Base-by-base conservation (phyloP, 2,888 invertebrate species). In the Atherix ibis region DNA sequence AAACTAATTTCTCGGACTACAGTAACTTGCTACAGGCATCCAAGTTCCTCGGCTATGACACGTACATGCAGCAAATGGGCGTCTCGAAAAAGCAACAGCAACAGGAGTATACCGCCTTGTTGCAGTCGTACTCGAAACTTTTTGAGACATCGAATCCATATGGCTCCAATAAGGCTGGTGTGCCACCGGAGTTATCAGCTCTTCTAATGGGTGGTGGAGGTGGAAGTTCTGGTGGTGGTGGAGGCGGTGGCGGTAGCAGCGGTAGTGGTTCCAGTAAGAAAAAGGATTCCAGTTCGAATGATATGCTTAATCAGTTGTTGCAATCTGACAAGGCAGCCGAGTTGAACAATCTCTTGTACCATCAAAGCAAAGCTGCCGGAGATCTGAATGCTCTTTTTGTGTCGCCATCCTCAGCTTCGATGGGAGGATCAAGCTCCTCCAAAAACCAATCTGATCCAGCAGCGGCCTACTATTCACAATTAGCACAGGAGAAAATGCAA, bases 401-500 rank as follows among this genome's bases (percentile, higher is more conserved):
- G 0, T 44, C 56, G 12, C 58, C 58, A 15, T 44, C 55, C 2
- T 45, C 49, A 1, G 49, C 49, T 4, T 44, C 45, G 2, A 43
- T 47, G 0, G 43, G 48, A 25, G 43, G 46, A 27, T 40, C 43
- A 13, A 35, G 35, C 2, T 43, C 47, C 2, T 43, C 48, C 3
- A 46, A 45, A 16, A 36, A 44, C 2, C 48, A 49, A 0, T 41
- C 53, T n/a, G 53, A 53, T 37, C 49, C 56, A 4, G n/a, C n/a
- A n/a, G 49, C 54, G 19, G 48, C 52, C 1, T 58, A 58, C 29
- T 60, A 59, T 37, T 53, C 56, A 40, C 58, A 58, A 4, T 38
- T 58, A 35, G 54, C 58, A 2, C 56, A 43, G 58, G 67, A 45
- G 58, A 67, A 54, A 60, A 68, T 43, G 57, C 70, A 39, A 62